Evolutionary conservation across 2,113 vertebrate species (phyloP).

Genomic region (Hipposideros armiger): DNA sequence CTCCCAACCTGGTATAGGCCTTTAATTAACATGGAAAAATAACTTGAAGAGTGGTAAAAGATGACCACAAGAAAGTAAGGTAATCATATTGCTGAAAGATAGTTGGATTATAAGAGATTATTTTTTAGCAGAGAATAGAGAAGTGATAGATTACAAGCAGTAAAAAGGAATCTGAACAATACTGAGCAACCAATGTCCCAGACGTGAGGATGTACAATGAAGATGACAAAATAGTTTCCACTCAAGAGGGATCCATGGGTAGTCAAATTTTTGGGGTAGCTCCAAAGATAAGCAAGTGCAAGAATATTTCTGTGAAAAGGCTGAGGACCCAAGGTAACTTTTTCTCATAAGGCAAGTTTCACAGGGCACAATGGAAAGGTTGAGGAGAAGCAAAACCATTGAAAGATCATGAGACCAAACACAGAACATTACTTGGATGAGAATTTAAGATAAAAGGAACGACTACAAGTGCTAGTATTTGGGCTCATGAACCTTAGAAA

Average conservation of each 20-base stretch:
- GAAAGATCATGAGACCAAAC: background rate
- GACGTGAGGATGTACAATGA: background rate
- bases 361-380: background rate
- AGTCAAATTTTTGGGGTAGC: background rate
- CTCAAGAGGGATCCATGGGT: background rate
- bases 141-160: conserved; percentile 32
- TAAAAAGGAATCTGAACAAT: background rate
- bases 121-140: conserved; percentile 30
- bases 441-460: conserved; percentile 8
- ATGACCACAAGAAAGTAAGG: background rate
- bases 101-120: background rate
- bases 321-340: background rate
- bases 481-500: background rate
- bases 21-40: conserved; percentile 9
- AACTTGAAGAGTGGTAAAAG: background rate
- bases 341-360: background rate
- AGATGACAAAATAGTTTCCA: background rate
- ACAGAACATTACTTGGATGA: background rate
- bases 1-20: background rate
- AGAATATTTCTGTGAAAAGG: conserved; percentile 25
- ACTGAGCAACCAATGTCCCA: background rate
- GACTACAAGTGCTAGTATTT: background rate
- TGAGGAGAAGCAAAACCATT: background rate
- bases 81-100: background rate
- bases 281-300: background rate